phyloP scores from a whole-genome alignment of 2,888 invertebrate genomes.

The Cordilura impudica region DNA sequence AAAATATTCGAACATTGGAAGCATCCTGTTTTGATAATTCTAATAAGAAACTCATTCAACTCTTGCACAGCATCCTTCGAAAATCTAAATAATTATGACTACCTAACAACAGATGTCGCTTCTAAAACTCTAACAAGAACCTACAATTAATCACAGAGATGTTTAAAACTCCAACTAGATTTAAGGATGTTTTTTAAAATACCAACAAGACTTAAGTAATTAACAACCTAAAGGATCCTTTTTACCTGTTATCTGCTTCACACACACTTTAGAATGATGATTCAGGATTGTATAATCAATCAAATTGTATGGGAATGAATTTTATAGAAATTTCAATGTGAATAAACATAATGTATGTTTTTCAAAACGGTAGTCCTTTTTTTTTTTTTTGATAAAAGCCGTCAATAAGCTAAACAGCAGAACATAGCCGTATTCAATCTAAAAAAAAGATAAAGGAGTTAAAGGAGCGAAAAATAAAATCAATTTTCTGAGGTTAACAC shows the following conservation, averaged over 20 bases:
- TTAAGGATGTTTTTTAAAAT: constrained; percentile 30
- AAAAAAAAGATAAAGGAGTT: not conserved
- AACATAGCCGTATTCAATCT: not conserved
- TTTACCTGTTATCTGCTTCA: constrained; percentile 1
- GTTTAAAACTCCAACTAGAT: not conserved
- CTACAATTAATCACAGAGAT: not conserved
- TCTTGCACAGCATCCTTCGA: not conserved
- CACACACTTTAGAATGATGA: not conserved
- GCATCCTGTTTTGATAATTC: not conserved
- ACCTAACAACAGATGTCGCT: constrained; percentile 36
- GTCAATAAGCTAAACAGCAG: not conserved
- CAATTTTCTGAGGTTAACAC: constrained; percentile 62
- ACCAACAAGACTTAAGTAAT: not conserved
- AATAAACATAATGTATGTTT: constrained; percentile 16
- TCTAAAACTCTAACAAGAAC: not conserved
- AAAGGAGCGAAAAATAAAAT: constrained; percentile 30
- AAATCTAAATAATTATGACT: not conserved
- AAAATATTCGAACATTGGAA: not conserved
- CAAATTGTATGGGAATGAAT: constrained; percentile 42
- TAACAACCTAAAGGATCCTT: not conserved
- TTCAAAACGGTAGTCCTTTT: constrained; percentile 55
- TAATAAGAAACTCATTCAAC: not conserved
- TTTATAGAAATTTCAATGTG: constrained; percentile 9
- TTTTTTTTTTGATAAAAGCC: not conserved
- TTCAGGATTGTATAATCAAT: constrained; percentile 45